Evolutionary conservation across 1,140 invertebrate species (phyloP).

Genomic region (Lepidostoma basale): DNA sequence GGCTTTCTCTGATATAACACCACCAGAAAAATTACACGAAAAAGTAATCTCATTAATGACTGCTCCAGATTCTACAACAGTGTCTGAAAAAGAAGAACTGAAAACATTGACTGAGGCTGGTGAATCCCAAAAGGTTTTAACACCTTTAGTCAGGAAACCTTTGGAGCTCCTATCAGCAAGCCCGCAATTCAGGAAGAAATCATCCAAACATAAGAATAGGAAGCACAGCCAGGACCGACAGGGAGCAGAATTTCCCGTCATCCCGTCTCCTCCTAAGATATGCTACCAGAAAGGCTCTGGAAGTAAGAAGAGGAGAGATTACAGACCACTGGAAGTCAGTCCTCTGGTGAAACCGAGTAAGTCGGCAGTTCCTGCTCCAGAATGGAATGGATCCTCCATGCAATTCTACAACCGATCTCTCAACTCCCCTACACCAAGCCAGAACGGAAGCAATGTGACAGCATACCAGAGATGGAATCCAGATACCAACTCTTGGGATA

Average conservation of each 20-base stretch:
- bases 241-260: constrained; percentile 66
- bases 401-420: constrained; percentile 68
- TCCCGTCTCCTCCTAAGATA: constrained; percentile 64
- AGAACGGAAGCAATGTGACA: constrained; percentile 56
- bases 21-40: constrained; percentile 50
- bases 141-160: constrained; percentile 67
- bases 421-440: constrained; percentile 61
- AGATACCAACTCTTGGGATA: constrained; percentile 63
- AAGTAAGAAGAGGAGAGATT: constrained; percentile 61
- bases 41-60: constrained; percentile 29
- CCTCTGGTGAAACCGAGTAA: constrained; percentile 50
- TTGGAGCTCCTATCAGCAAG: constrained; percentile 69
- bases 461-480: constrained; percentile 60
- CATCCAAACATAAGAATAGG: constrained; percentile 66
- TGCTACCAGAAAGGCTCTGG: constrained; percentile 62
- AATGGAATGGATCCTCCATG: constrained; percentile 71
- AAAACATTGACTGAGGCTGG: constrained; percentile 49
- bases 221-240: constrained; percentile 64
- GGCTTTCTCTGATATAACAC: constrained; percentile 64
- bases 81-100: constrained; percentile 55
- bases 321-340: constrained; percentile 60
- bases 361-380: constrained; percentile 42
- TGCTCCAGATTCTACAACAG: constrained; percentile 57
- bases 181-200: constrained; percentile 65
- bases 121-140: constrained; percentile 52